Evolutionary conservation across 2,888 invertebrate species (phyloP).

Genomic region (Helobdella robusta): DNA sequence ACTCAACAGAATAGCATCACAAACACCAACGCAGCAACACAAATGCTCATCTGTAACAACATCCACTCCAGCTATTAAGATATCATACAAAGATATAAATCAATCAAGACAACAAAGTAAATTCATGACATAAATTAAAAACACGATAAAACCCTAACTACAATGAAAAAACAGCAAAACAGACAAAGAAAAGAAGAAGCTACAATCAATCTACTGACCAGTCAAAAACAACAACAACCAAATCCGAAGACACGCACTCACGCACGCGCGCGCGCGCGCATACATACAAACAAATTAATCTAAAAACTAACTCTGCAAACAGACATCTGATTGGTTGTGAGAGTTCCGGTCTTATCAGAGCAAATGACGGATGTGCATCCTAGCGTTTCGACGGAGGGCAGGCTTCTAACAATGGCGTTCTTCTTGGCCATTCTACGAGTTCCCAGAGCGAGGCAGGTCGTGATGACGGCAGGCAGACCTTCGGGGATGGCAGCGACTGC

Average conservation of each 20-base stretch:
- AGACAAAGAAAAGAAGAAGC: too few species aligned
- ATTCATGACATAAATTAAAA: too few species aligned
- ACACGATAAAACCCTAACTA: too few species aligned
- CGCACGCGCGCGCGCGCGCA: too few species aligned
- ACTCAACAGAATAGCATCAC: neutral
- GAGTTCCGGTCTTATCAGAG: conserved; percentile 97
- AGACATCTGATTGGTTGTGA: conserved; percentile 99
- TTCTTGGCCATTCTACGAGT: conserved; percentile 97
- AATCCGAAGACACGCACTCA: neutral
- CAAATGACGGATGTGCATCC: conserved; percentile 99
- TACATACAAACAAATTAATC: neutral
- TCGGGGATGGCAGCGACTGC: conserved; percentile 99
- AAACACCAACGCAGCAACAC: neutral
- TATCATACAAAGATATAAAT: too few species aligned
- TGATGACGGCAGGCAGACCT: conserved; percentile 99
- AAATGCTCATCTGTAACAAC: too few species aligned
- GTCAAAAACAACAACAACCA: too few species aligned
- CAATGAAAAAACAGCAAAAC: too few species aligned
- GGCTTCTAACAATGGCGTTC: conserved; percentile 90
- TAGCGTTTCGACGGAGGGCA: conserved; percentile 77
- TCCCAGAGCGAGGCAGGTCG: conserved; percentile 85
- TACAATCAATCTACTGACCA: too few species aligned
- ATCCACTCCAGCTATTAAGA: too few species aligned
- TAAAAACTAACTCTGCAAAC: conserved; percentile 63
- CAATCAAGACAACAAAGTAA: too few species aligned